phyloP scores from a whole-genome alignment of 64 coral and sea anemone species.

The Dendrophyllia cribrosa region DNA sequence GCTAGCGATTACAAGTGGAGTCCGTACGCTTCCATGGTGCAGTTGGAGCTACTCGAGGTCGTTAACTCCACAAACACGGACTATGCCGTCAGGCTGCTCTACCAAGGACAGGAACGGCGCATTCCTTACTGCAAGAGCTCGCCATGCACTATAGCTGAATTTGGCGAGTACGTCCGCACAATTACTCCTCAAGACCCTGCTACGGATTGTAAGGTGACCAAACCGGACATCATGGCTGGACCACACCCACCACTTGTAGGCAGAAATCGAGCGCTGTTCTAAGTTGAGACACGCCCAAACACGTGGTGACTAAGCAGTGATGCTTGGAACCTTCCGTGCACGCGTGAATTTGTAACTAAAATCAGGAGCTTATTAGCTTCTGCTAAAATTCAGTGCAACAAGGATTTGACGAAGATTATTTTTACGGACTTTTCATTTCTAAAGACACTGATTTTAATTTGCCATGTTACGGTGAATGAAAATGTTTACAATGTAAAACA shows the following conservation, averaged over 20 bases:
- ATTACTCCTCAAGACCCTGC: slow-evolving; percentile 58
- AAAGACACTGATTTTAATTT: too few relatives aligned
- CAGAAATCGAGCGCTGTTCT: background rate
- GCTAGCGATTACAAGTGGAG: slow-evolving; percentile 75
- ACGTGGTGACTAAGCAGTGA: background rate
- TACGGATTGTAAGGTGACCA: slow-evolving; percentile 62
- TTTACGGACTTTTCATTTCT: too few relatives aligned
- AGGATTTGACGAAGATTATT: too few relatives aligned
- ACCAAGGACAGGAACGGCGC: slow-evolving; percentile 66
- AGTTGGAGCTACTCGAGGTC: slow-evolving; percentile 69
- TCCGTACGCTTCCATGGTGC: slow-evolving; percentile 83
- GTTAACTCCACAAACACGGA: background rate
- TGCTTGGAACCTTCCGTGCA: too few relatives aligned
- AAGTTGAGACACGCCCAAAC: background rate
- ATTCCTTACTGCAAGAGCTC: slow-evolving; percentile 71
- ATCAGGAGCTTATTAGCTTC: too few relatives aligned
- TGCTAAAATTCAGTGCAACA: too few relatives aligned
- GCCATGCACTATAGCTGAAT: slow-evolving; percentile 71
- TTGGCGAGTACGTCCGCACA: slow-evolving; percentile 62
- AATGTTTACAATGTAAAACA: too few relatives aligned
- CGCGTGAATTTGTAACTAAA: too few relatives aligned
- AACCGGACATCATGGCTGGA: background rate
- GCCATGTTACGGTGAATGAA: too few relatives aligned
- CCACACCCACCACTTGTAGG: background rate
- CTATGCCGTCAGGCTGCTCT: slow-evolving; percentile 74